Base-by-base conservation (phyloP, 2,888 invertebrate genomes). In the Drosophila kanekoi region DNA sequence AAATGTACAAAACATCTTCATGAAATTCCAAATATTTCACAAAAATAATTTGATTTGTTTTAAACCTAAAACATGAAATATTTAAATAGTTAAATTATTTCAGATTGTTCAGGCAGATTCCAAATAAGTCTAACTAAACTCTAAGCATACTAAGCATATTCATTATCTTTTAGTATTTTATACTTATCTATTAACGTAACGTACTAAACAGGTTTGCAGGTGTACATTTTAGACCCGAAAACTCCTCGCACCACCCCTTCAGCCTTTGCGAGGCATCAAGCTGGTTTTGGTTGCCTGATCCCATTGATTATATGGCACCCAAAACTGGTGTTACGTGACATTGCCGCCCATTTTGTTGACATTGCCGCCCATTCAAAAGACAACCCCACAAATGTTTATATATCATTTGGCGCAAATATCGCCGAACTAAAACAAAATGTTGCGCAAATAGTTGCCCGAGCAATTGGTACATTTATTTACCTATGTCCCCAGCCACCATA, bases 381-480 rank as follows among this genome's bases (percentile, higher is more conserved):
- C 14, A 45, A 14, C 33, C 48, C n/a, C 54, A 18, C 48, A 62
- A 72, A 66, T 85, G 83, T 85, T 85, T 85, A 53, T 64, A 74
- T 81, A 83, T 72, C 64, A 78, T 75, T 77, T 69, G 77, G 77
- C 54, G 65, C 71, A 79, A 80, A 77, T 64, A 77, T 63, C 43
- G 64, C 57, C 63, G n/a, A 66, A 60, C 61, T 63, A 62, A 57
- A 77, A 77, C 73, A 72, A 74, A 85, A 85, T 66, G 68, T 48
- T 71, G 53, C 52, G 57, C 66, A 85, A 85, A 85, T 85, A 85
- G 76, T 79, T 81, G 77, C 51, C 68, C 52, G 56, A 65, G 67
- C 71, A 81, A 83, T 83, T 87, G 84, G 70, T n/a, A 57, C 73
- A 63, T 49, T 78, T 87, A 84, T 84, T 87, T 84, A 70, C 78